A percentile compares a stretch with the other conserved stretches of the same genome.
phyloP scores from a whole-genome alignment of 1,140 invertebrate species.

The Lethrus apterus region DNA sequence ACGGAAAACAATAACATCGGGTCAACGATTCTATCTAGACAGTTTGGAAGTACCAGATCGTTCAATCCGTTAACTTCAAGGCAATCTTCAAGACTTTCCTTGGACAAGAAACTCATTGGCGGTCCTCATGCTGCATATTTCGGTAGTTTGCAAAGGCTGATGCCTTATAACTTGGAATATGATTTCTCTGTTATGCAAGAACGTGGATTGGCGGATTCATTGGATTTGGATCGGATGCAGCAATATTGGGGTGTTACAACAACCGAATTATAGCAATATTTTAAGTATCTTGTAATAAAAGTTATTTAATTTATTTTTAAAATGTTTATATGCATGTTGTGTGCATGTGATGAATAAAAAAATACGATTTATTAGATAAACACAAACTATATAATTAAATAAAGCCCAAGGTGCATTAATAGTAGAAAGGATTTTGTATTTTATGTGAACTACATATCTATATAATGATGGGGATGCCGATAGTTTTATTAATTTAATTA shows the following conservation, averaged over 20 bases:
- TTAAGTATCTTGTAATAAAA: neutral
- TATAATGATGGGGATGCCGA: too few relatives aligned
- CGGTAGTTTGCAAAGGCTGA: constrained; percentile 70
- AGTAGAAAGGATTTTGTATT: too few relatives aligned
- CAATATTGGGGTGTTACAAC: constrained; percentile 83
- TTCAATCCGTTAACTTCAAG: constrained; percentile 51
- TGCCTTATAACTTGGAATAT: constrained; percentile 79
- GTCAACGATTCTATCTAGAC: constrained; percentile 56
- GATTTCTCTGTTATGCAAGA: constrained; percentile 77
- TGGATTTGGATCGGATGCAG: constrained; percentile 75
- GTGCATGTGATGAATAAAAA: too few relatives aligned
- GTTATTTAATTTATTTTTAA: neutral
- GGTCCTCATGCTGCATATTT: constrained; percentile 80
- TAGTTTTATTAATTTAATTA: too few relatives aligned
- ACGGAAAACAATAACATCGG: constrained; percentile 37
- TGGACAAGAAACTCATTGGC: constrained; percentile 48
- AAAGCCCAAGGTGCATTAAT: neutral
- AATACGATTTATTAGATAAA: neutral
- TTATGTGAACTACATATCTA: too few relatives aligned
- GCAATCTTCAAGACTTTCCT: constrained; percentile 28
- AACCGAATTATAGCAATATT: constrained; percentile 57
- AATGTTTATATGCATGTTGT: neutral
- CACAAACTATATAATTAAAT: neutral
- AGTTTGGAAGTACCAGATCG: constrained; percentile 71
- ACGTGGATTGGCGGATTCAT: constrained; percentile 57